Base-by-base conservation (phyloP, 2,113 vertebrate genomes). In the Callospermophilus lateralis region DNA sequence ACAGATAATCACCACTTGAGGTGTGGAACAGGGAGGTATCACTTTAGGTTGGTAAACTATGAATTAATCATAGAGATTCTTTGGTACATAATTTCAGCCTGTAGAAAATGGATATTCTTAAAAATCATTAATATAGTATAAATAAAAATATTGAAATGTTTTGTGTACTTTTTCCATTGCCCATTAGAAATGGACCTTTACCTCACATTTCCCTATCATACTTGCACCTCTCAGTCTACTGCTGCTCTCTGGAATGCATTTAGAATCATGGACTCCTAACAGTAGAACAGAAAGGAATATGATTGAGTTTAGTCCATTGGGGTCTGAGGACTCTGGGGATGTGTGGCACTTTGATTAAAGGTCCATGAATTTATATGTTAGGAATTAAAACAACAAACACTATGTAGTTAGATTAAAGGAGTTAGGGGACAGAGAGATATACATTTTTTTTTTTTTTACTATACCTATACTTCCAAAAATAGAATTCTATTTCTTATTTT, bases 71-170 rank as follows among this genome's bases (percentile, higher is more conserved):
- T 55, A 55, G 30, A 90, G 28, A 70, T 88, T 61, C 61, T 93
- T 67, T 79, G 74, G 74, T 37, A 90, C 68, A 63, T 79, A 78
- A 79, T 51, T 96, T 97, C 20, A 90, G n/a, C 80, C 55, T 70
- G 1, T 67, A 93, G 76, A 87, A 92, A 94, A 78, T 77, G 1
- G 55, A 78, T 80, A 81, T 45, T 89, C 12, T 92, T 37, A 95
- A 84, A 48, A 93, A 88, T 68, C 70, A 37, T 39, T 86, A 84
- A 28, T 58, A 30, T 45, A 45, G 48, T 65, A 1, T 84, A 81
- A 73, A 78, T 77, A 37, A 80, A 90, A 86, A 68, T 84, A 72
- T 24, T n/a, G 32, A 89, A 84, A 93, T 28, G 37, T 26, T 85
- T 92, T 63, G 16, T 45, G 0, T 74, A 10, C 24, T 73, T 88